Conservation (phyloP, 2,888 invertebrate species). For the Norana najaformis region DNA sequence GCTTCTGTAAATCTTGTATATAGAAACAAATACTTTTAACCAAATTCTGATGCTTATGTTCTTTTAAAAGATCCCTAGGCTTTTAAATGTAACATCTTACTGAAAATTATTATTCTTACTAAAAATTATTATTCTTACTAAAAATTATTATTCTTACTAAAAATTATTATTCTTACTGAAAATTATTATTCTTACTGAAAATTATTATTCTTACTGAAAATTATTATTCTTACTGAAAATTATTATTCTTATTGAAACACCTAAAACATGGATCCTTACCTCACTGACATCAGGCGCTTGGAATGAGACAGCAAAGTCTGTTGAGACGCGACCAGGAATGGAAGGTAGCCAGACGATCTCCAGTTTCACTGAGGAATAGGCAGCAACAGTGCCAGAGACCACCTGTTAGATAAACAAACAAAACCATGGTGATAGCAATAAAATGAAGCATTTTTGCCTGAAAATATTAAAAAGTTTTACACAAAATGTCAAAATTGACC, state of each 20-base stretch:
- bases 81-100: no score
- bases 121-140: no score
- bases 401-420: slow-evolving; percentile 14
- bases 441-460: neutral
- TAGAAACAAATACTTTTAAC: no score
- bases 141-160: neutral
- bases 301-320: slow-evolving; percentile 58
- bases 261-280: slow-evolving; percentile 48
- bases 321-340: slow-evolving; percentile 56
- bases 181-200: neutral
- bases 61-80: no score
- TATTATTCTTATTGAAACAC: neutral
- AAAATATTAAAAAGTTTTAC: no score
- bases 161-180: neutral
- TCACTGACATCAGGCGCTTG: slow-evolving; percentile 56
- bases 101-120: neutral
- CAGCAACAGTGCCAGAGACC: slow-evolving; percentile 50
- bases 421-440: neutral
- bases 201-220: no score
- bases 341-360: slow-evolving; percentile 61
- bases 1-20: no score
- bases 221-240: no score
- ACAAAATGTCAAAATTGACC: neutral
- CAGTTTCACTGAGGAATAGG: slow-evolving; percentile 57
- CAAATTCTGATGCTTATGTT: no score